Evolutionary conservation across 2,797 vertebrate species (phyloP).

Genomic region (Myotis daubentonii): DNA sequence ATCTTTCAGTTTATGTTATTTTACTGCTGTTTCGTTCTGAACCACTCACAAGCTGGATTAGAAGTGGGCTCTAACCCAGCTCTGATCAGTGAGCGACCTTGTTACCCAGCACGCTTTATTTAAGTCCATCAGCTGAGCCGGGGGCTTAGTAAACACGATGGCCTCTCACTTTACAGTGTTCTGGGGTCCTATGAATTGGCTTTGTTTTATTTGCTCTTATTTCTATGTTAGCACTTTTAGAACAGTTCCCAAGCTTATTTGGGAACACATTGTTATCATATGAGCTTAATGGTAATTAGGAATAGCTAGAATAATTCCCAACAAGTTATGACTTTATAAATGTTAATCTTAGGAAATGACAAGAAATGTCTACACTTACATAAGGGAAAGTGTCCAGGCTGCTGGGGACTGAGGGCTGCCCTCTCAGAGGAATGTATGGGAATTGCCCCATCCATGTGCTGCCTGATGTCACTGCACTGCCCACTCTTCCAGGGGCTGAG

Average conservation of each 20-base stretch:
- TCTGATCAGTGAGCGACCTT: neutral
- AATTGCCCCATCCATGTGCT: neutral
- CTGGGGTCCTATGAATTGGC: neutral
- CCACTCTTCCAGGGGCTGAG: neutral
- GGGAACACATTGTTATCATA: neutral
- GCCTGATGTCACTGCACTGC: neutral
- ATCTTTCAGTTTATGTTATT: constrained; percentile 23
- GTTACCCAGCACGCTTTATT: neutral
- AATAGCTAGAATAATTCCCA: constrained; percentile 24
- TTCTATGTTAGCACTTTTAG: constrained; percentile 28
- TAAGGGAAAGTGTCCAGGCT: neutral
- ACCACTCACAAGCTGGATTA: neutral
- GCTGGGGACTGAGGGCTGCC: neutral
- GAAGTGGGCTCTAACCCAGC: neutral
- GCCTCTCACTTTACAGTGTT: neutral
- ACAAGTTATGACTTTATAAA: neutral
- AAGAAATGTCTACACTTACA: neutral
- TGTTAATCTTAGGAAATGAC: neutral
- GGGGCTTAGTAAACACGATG: neutral
- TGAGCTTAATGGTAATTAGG: neutral
- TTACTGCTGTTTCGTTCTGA: neutral
- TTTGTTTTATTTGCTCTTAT: constrained; percentile 14
- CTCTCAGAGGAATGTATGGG: neutral
- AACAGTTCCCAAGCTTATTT: constrained; percentile 8
- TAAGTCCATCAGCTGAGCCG: neutral